A percentile compares a stretch with the other conserved stretches of the same genome.
phyloP scores from a whole-genome alignment of 2,797 vertebrate species.

The Cygnus olor region DNA sequence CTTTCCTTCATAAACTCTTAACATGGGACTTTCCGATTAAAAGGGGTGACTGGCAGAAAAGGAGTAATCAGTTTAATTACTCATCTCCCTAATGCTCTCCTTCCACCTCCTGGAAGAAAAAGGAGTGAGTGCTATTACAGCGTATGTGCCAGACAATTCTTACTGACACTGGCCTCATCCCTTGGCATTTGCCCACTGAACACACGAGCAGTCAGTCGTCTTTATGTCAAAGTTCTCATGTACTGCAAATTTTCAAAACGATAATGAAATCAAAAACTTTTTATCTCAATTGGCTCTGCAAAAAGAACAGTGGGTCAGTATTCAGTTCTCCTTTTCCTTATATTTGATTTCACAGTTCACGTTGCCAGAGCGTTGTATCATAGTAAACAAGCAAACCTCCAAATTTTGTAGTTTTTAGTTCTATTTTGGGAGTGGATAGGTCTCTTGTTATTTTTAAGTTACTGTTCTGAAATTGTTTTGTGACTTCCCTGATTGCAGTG shows the following conservation, averaged over 20 bases:
- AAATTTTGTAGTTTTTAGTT: not conserved
- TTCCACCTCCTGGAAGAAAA: not conserved
- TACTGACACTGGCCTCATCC: not conserved
- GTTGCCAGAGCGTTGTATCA: not conserved
- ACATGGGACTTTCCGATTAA: not conserved
- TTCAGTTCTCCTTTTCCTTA: not conserved
- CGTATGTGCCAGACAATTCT: not conserved
- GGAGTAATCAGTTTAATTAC: not conserved
- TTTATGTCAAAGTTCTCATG: not conserved
- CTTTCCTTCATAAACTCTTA: not conserved
- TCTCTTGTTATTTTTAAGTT: not conserved
- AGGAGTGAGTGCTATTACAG: not conserved
- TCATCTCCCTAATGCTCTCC: not conserved
- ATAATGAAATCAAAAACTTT: not conserved
- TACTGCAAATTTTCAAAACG: not conserved
- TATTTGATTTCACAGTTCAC: not conserved
- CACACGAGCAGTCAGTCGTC: not conserved
- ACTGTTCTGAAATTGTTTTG: not conserved
- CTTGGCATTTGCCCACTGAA: not conserved
- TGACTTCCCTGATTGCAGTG: not conserved
- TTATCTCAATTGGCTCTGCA: not conserved
- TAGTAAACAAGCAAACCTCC: not conserved
- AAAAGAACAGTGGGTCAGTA: not conserved
- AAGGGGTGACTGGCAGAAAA: not conserved
- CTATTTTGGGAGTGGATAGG: not conserved